phyloP scores from a whole-genome alignment of 2,113 vertebrate genomes.

The Aviceda subcristata region DNA sequence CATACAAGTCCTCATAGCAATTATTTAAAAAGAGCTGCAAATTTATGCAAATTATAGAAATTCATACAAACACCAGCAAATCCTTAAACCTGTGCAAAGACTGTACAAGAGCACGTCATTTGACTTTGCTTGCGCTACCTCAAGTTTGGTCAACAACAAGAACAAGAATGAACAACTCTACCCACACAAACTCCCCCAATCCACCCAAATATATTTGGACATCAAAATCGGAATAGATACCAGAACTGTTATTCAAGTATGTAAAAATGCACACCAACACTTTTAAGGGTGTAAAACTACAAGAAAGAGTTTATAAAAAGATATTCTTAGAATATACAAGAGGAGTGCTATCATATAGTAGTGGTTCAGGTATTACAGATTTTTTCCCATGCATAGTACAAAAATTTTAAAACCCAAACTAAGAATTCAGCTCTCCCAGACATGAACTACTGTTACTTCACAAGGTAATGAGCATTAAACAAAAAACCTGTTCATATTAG shows the following conservation, averaged over 20 bases:
- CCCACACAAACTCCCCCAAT: neutral
- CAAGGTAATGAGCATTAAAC: neutral
- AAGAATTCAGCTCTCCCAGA: neutral
- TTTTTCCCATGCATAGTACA: neutral
- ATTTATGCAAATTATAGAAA: constrained; percentile 32
- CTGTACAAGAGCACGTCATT: neutral
- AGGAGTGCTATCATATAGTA: neutral
- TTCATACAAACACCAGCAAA: neutral
- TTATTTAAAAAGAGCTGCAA: neutral
- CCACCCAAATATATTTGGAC: neutral
- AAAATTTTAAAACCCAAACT: neutral
- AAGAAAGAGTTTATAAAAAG: neutral
- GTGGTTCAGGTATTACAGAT: neutral
- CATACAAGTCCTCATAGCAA: neutral
- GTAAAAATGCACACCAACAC: neutral
- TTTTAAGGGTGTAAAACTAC: neutral
- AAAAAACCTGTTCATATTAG: neutral
- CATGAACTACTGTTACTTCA: neutral
- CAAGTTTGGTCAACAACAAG: neutral
- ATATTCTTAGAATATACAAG: neutral
- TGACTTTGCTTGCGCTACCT: neutral
- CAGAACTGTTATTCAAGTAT: neutral
- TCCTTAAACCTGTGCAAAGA: neutral
- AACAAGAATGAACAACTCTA: neutral
- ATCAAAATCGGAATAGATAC: neutral